Percentiles rank a stretch among this genome's conserved stretches.
These are phyloP conservation scores for Ctenodactylus gundi DNA, from an alignment of 2,113 vertebrate genomes.

Conservation along the genomic window DNA sequence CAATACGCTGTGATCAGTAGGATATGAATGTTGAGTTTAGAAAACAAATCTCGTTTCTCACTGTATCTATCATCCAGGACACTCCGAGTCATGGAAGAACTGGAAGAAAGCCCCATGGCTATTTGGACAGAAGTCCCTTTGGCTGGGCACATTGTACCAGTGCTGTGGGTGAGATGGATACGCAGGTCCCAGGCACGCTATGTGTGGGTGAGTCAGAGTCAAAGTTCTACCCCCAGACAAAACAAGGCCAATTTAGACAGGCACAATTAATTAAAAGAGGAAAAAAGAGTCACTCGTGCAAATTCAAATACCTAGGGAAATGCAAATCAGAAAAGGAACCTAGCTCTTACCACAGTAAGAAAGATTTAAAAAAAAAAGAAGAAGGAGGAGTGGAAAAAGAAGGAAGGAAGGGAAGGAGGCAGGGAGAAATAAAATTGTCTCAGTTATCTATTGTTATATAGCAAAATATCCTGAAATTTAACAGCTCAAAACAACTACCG, in stretches of 20 bases:
- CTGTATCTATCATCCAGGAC: not conserved
- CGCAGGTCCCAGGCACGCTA: not conserved
- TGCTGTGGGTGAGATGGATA: fast-evolving
- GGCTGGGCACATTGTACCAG: no score
- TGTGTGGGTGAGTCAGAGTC: not conserved
- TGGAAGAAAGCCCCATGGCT: not conserved
- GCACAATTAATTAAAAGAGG: not conserved
- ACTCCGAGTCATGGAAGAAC: not conserved
- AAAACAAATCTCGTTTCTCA: slow-evolving; percentile 1
- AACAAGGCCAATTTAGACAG: not conserved
- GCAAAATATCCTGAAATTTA: not conserved
- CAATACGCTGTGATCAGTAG: not conserved
- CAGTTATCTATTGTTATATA: not conserved
- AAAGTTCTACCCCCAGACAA: not conserved
- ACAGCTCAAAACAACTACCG: not conserved
- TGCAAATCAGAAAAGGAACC: not conserved
- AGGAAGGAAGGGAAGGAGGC: not conserved
- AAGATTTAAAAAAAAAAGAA: no score
- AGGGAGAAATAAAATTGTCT: not conserved
- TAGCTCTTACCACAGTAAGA: not conserved
- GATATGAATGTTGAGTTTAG: not conserved
- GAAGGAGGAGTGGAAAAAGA: no score
- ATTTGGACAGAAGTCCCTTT: not conserved
- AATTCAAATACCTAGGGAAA: not conserved
- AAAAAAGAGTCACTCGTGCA: not conserved